Base-by-base conservation (phyloP, 2,888 invertebrate species). In the Melanostoma scalare region DNA sequence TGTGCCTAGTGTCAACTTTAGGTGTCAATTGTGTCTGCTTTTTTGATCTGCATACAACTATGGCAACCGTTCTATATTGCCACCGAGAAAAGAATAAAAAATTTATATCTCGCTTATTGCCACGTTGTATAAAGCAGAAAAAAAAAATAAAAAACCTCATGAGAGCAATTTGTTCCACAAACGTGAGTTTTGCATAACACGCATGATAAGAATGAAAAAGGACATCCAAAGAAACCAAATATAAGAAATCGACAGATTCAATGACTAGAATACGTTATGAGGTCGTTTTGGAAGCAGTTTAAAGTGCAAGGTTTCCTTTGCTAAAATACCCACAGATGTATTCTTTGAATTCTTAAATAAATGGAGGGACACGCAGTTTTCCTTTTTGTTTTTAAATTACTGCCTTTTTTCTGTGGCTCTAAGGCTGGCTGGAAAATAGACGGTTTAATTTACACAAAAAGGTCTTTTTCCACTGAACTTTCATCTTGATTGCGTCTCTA, bases 181-280 rank as follows among this genome's bases (percentile, higher is more conserved):
- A 81, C 81, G 60, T 81, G 79, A 75, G 42, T 48, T 58, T 44
- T 38, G 40, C 63, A 50, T 38, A 30, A 20, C 36, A 52, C 63
- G 33, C 35, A 38, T 50, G 10, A 35, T 8, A 56, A 48, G 46
- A 60, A 44, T 31, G 20, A 20, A 42, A 31, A 42, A 36, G 67
- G 46, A 63, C 35, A 10, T 6, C 40, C 6, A 50, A 35, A 9
- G 33, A n/a, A 56, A 31, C 42, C 61, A 67, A 72, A 77, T 68
- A 63, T 20, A 20, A 82, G 78, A 82, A 78, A 82, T 73, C 56
- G 73, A 68, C 55, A 65, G 61, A 73, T 73, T 63, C 58, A 73
- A 63, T 50, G 69, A 69, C 67, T 35, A 46, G 78, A 72, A 81
- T 77, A 81, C 81, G 50, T 67, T 55, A 81, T 67, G 36, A 77